Evolutionary conservation across 2,797 vertebrate genomes (phyloP), one percentile per base, ranked within the genome.

Genomic region (Aeoliscus strigatus): DNA sequence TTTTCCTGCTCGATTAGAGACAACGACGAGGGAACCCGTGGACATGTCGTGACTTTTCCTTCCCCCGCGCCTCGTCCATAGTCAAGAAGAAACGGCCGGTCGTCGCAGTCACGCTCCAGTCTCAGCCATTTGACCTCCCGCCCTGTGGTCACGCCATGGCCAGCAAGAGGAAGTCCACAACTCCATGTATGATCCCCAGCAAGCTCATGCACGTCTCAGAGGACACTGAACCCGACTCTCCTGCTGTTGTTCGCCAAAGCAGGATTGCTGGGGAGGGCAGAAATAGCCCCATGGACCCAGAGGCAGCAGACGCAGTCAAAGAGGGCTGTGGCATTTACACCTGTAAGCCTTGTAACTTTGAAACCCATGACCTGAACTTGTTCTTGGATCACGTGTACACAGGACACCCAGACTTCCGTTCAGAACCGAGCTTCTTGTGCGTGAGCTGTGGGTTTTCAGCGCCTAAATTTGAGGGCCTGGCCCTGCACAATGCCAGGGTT

Each of bases 131-230:
- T 54, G 48, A 58, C 47, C 49, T n/a, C n/a, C n/a, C n/a, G n/a
- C n/a, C n/a, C n/a, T n/a, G n/a, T n/a, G n/a, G 73, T 65, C 56
- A 39, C 67, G 50, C 24, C 13, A 98, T 98, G 96, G 95, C 96
- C 75, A 98, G 96, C 89, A 98, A 98, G 81, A 92, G 96, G 80
- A 98, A 98, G 83, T 98, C 96, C 67, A 96, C 93, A 28, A 91
- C 92, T 25, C 96, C 96, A 18, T 98, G 95, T 80, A 98, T 98
- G 95, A 97, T 98, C 86, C 94, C 96, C 34, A 87, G 93, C 57
- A 98, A 97, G 87, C 90, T 88, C 3, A 86, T 90, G 81, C 81
- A 86, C 68, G 86, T 88, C 62, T 84, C 91, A 56, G 93, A 91
- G 80, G 90, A 92, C 54, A 85, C 87, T 74, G 89, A 91, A 60